Percentiles rank a stretch among this genome's conserved stretches.
phyloP scores from a whole-genome alignment of 2,888 invertebrate genomes.

The Apodemia zela region DNA sequence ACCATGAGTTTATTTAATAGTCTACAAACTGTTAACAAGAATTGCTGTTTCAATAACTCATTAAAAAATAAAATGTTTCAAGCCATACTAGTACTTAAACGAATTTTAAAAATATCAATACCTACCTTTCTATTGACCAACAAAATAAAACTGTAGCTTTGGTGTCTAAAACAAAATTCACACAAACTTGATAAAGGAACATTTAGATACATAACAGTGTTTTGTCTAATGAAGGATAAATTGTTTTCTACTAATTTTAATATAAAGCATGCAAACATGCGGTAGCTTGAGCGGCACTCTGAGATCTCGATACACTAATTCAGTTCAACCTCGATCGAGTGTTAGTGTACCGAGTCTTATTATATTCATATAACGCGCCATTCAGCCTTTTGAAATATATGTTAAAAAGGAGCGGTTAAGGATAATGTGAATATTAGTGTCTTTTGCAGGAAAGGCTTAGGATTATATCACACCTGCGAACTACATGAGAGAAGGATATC shows the following conservation, averaged over 20 bases:
- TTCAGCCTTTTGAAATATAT: constrained; percentile 19
- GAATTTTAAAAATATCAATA: not conserved
- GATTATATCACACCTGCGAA: constrained; percentile 4
- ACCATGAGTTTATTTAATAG: too few species aligned
- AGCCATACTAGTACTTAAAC: not conserved
- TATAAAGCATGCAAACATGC: constrained; percentile 11
- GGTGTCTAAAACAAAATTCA: constrained; percentile 14
- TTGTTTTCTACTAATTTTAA: not conserved
- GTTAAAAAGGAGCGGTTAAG: constrained; percentile 1
- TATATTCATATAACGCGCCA: constrained; percentile 10
- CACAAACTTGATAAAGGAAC: constrained; percentile 11
- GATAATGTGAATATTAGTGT: not conserved
- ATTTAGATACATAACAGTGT: constrained; percentile 7
- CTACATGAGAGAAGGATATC: constrained; percentile 37
- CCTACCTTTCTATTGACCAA: constrained; percentile 8
- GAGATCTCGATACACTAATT: constrained; percentile 11
- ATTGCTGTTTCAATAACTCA: not conserved
- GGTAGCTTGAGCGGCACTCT: constrained; percentile 11
- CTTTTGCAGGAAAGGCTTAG: not conserved
- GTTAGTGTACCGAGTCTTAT: constrained; percentile 8
- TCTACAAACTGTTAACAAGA: not conserved
- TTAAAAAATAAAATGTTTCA: not conserved
- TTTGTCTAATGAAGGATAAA: not conserved
- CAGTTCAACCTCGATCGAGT: not conserved
- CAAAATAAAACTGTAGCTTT: constrained; percentile 8